Evolutionary conservation across 1,140 invertebrate genomes (phyloP).

Genomic region (Euura lappo): DNA sequence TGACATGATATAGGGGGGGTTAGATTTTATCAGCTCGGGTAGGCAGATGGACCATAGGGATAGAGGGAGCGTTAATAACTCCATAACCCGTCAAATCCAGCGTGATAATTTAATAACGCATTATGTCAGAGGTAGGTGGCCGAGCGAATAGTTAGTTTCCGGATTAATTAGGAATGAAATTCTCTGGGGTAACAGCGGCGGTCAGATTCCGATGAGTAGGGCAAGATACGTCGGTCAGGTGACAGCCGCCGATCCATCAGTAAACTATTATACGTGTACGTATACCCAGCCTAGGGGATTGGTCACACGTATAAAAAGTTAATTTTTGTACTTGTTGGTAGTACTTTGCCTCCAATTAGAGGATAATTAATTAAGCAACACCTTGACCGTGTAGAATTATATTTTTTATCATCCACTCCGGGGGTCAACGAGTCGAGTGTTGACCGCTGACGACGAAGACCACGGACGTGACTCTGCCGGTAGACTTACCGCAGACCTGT

Average conservation of each 20-base stretch:
- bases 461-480: neutral
- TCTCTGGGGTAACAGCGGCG: conserved; percentile 20
- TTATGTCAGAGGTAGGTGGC: conserved; percentile 8
- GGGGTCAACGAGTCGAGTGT: neutral
- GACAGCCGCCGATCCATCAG: conserved; percentile 35
- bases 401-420: neutral
- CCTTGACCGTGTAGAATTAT: neutral
- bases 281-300: neutral
- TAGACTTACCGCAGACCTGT: neutral
- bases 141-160: conserved; percentile 28
- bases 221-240: conserved; percentile 38
- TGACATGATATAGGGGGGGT: conserved; percentile 1
- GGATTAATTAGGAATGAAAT: conserved; percentile 42
- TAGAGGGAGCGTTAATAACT: conserved; percentile 5
- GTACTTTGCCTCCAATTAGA: neutral
- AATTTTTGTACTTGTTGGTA: neutral
- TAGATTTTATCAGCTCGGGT: neutral
- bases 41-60: neutral
- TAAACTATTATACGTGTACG: neutral
- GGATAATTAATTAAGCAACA: conserved; percentile 6
- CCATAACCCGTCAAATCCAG: conserved; percentile 12
- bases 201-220: conserved; percentile 26
- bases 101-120: conserved; percentile 34
- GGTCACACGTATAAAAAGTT: conserved; percentile 2
- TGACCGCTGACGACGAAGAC: neutral